A percentile compares a stretch with the other conserved stretches of the same genome.
phyloP scores from a whole-genome alignment of 2,888 invertebrate genomes.

The Diarsia brunnea region DNA sequence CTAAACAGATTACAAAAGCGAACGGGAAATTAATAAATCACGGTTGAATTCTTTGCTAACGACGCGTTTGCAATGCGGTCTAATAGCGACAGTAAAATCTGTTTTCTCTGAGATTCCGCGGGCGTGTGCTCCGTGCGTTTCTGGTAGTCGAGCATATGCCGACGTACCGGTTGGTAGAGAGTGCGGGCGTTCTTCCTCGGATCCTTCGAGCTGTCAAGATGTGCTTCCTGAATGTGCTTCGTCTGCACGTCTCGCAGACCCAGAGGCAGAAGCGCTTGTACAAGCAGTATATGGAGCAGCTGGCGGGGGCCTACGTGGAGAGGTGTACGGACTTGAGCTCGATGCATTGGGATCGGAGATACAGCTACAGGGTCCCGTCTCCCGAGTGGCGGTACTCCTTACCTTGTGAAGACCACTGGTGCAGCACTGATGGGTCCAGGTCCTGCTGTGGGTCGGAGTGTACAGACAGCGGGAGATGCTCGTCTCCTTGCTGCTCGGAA shows the following conservation, averaged over 20 bases:
- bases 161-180: conserved; percentile 81
- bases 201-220: conserved; percentile 81
- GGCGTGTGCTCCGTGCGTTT: conserved; percentile 67
- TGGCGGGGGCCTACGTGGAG: conserved; percentile 87
- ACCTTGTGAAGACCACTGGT: conserved; percentile 82
- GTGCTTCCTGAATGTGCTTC: conserved; percentile 91
- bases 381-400: conserved; percentile 84
- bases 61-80: conserved; percentile 75
- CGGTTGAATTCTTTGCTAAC: conserved; percentile 79
- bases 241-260: conserved; percentile 89
- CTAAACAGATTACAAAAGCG: conserved; percentile 54
- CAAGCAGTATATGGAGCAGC: conserved; percentile 88
- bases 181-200: conserved; percentile 71
- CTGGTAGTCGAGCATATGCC: conserved; percentile 80
- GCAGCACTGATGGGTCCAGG: conserved; percentile 78
- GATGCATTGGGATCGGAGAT: conserved; percentile 80
- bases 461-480: conserved; percentile 86
- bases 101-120: conserved; percentile 83
- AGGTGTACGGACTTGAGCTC: conserved; percentile 82
- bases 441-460: conserved; percentile 83
- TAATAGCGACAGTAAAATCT: conserved; percentile 76
- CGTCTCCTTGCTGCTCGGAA: conserved; percentile 89
- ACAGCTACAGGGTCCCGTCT: conserved; percentile 73
- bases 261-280: conserved; percentile 88
- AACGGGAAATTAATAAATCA: conserved; percentile 75